Base-by-base conservation (phyloP, 2,888 invertebrate species). In the Caenorhabditis auriculariae region DNA sequence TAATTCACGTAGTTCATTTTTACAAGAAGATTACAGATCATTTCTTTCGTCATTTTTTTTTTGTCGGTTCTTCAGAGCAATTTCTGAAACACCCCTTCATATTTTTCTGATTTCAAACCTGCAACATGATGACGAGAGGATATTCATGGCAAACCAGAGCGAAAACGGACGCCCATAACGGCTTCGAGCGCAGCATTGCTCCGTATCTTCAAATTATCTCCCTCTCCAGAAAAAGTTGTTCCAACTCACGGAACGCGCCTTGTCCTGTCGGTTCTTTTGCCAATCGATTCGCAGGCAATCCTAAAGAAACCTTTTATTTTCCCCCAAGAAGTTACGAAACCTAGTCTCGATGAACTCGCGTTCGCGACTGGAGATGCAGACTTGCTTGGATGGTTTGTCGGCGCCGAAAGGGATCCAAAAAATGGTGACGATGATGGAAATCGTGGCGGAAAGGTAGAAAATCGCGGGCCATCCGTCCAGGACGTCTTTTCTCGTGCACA, bases 391-490 rank as follows among this genome's bases (percentile, higher is more conserved):
- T 3, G 78, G 78, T 48, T 78, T 78, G 55, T 78, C 78, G 0
- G 78, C 78, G 5, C 78, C 78, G 52, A 78, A 74, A 5, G 78
- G 78, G 19, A 78, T 61, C 78, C 78, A 78, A 56, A 78, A 77
- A 1, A 75, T 51, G 0, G 72, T 68, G 15, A 73, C 77, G 17
- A 78, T 48, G 3, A 68, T 63, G 5, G 74, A 72, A 28, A 78
- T 77, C 4, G 68, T 52, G 4, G 71, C 72, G 0, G 76, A 76
- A 0, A 79, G 64, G 35, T 75, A 75, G 59, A 78, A 79, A 38
- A 79, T 79, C 9, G 77, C 74, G 7, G 78, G 78, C 78, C 78
- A 79, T 17, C 77, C 78, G 28, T 70, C 72, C 26, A 76, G 66
- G 32, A 78, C 49, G 46, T 78, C 78, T 45, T 75, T 78, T 5